These are phyloP conservation scores for Caenorhabditis virilis DNA, from an alignment of 2,888 invertebrate species.

Conservation along the genomic window DNA sequence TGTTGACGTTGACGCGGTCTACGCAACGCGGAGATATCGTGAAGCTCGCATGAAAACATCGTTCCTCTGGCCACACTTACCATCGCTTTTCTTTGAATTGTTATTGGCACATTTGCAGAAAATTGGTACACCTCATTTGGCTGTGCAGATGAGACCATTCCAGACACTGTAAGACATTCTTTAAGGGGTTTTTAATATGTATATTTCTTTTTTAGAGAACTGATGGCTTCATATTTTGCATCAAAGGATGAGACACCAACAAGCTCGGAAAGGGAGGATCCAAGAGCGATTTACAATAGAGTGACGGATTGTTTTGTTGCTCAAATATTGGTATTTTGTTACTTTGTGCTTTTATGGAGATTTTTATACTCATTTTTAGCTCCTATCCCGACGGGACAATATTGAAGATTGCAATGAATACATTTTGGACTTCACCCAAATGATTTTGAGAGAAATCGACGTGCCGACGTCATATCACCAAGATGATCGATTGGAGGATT, in stretches of 20 bases:
- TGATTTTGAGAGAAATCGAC: background rate
- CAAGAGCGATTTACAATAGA: background rate
- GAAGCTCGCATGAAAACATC: constrained; percentile 15
- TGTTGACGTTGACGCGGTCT: constrained; percentile 21
- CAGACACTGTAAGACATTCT: background rate
- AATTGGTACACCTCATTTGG: background rate
- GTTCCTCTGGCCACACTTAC: constrained; percentile 24
- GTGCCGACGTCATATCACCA: background rate
- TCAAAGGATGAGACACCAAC: background rate
- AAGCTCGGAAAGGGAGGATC: no score
- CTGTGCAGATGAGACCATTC: background rate
- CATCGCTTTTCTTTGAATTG: constrained; percentile 24
- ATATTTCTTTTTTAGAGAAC: background rate
- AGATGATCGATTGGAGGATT: no score
- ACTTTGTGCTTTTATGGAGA: no score
- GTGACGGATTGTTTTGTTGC: background rate
- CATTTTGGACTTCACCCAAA: background rate
- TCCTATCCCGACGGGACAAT: background rate
- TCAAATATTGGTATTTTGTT: background rate
- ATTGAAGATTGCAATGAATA: background rate
- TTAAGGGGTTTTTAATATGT: no score
- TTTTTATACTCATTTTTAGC: background rate
- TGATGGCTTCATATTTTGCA: background rate
- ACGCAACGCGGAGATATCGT: constrained; percentile 18
- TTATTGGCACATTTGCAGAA: constrained; percentile 1